Conservation (phyloP, 2,797 vertebrate genomes). For the Chaetodon trifasciatus region DNA sequence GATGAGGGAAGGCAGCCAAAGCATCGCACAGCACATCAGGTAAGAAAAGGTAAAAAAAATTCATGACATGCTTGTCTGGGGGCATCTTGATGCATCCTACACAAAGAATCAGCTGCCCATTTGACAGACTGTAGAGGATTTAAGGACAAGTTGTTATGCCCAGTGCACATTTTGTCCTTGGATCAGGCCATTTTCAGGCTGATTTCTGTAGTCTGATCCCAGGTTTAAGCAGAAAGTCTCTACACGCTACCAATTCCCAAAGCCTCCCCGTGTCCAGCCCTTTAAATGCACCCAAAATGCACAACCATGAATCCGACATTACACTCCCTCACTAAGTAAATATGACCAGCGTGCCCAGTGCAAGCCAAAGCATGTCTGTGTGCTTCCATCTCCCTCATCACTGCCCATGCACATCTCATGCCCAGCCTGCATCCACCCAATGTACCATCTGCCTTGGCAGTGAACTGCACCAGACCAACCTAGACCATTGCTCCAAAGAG, state of each 20-base stretch:
- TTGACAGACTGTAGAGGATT: neutral
- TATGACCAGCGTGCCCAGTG: conserved; percentile 59
- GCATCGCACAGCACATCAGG: neutral
- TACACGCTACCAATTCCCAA: conserved; percentile 21
- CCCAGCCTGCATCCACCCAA: conserved; percentile 58
- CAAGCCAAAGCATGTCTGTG: conserved; percentile 66
- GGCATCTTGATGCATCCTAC: neutral
- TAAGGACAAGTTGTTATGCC: conserved; percentile 12
- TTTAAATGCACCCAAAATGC: conserved; percentile 42
- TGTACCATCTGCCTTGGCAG: conserved; percentile 80
- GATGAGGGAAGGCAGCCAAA: neutral
- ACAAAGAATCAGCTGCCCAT: neutral
- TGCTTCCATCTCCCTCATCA: conserved; percentile 65
- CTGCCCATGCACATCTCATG: conserved; percentile 61
- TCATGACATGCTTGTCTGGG: neutral
- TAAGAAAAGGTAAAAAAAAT: neutral
- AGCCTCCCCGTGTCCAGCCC: conserved; percentile 7
- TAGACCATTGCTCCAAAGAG: conserved; percentile 53
- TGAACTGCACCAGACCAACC: conserved; percentile 54
- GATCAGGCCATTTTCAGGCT: conserved; percentile 9
- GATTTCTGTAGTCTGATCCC: neutral
- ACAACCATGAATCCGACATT: conserved; percentile 51
- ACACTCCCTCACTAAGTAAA: conserved; percentile 67
- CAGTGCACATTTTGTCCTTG: neutral
- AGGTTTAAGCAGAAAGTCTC: conserved; percentile 32